Evolutionary conservation across 37 sponge, comb jelly and placozoan species (phyloP).

Genomic region (Corticium candelabrum): DNA sequence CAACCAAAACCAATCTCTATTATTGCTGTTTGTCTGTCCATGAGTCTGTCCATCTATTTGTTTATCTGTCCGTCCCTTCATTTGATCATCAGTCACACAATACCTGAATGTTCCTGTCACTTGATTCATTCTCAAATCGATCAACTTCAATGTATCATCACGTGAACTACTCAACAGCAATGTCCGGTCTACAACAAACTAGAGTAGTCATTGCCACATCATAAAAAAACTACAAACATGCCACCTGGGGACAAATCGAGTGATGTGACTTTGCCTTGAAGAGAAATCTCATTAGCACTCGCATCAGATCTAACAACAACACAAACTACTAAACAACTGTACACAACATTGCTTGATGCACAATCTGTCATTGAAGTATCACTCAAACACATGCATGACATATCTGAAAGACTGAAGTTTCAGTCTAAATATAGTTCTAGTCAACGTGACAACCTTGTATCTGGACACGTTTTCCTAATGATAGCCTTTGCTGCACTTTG

Average conservation of each 20-base stretch:
- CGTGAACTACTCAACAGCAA: conserved; percentile 70
- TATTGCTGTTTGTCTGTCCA: background rate
- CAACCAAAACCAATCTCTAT: background rate
- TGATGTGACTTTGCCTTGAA: conserved; percentile 82
- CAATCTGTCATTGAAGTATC: too few relatives aligned
- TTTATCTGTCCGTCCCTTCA: too few relatives aligned
- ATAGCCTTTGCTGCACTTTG: too few relatives aligned
- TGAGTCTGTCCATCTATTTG: background rate
- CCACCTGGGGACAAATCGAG: conserved; percentile 60
- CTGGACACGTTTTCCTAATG: too few relatives aligned
- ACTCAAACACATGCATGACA: background rate
- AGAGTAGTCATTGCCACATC: background rate
- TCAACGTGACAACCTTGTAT: too few relatives aligned
- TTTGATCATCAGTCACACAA: background rate
- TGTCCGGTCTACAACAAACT: conserved; percentile 34
- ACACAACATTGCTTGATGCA: background rate
- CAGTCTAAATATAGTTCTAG: too few relatives aligned
- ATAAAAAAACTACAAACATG: background rate
- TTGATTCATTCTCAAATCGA: conserved; percentile 77
- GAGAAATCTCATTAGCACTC: conserved; percentile 52
- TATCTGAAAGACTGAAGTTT: too few relatives aligned
- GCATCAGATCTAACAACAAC: conserved; percentile 8
- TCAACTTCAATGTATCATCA: conserved; percentile 72
- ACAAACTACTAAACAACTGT: background rate
- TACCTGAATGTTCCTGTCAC: conserved; percentile 70